Evolutionary conservation across 2,797 vertebrate genomes (phyloP), one percentile per base, ranked within the genome.

Genomic region (Eulemur mongoz): DNA sequence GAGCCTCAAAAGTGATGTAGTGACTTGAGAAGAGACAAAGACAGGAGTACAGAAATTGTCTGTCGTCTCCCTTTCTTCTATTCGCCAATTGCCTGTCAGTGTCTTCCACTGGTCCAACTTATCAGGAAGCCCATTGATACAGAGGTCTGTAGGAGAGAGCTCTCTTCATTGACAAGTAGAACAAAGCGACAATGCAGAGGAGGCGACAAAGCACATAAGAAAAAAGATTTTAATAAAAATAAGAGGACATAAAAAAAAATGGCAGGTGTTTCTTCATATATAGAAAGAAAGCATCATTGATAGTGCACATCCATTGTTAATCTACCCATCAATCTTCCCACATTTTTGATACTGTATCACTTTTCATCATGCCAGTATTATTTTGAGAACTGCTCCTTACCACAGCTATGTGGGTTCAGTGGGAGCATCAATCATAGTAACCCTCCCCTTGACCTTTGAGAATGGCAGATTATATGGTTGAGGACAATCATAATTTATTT

Each of bases 1-100:
- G 30, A 15, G 4, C 7, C 30, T 48, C 27, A 43, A 22, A 63
- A 27, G 5, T 8, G 1, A 18, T 6, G 7, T 13, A 38, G 5
- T 11, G 20, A 8, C 1, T 14, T 54, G 17, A 27, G 3, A 8
- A 23, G 5, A 17, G 6, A 2, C 20, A 43, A 45, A 63, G 9
- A 82, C 30, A 14, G 5, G 40, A 75, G 4, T 32, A 61, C 23
- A 81, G 45, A 18, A 59, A 25, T 54, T 22, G 2, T 59, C 14
- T 12, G 12, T 38, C 12, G 17, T 23, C 4, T 48, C 43, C 30
- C 0, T 78, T 82, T 80, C 0, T 59, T 11, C 38, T 57, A 0
- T 7, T 78, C 5, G 54, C 8, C n/a, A 50, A 0, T 7, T 61
- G 23, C 4, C 14, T 3, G 0, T 18, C 2, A 38, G 10, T 54